Conservation (phyloP, 2,113 vertebrate species). For the Picathartes gymnocephalus region DNA sequence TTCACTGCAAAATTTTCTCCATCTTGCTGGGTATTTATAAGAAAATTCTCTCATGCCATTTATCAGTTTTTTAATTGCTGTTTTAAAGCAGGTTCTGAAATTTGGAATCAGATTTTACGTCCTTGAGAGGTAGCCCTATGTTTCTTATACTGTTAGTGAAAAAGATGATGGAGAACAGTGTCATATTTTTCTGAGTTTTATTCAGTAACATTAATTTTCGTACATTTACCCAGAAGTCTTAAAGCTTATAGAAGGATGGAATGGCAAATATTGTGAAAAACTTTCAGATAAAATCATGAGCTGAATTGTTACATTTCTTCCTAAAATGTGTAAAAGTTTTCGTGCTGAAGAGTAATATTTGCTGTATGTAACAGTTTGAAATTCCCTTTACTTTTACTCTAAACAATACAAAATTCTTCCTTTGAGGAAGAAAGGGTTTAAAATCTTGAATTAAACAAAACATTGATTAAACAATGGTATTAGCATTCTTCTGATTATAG, state of each 20-base stretch:
- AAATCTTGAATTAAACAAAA: not conserved
- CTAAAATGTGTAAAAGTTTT: not conserved
- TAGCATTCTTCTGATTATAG: not conserved
- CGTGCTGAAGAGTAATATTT: not conserved
- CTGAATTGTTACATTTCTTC: not conserved
- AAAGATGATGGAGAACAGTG: not conserved
- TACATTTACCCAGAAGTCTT: not conserved
- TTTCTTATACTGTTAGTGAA: not conserved
- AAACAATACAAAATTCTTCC: not conserved
- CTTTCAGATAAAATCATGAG: not conserved
- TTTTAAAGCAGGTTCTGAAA: not conserved
- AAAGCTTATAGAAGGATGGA: not conserved
- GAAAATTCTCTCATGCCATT: not conserved
- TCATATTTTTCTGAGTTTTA: not conserved
- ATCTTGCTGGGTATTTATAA: not conserved
- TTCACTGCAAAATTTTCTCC: not conserved
- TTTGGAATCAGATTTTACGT: not conserved
- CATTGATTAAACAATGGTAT: not conserved
- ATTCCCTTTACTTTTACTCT: not conserved
- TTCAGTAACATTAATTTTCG: not conserved
- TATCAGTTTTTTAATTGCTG: not conserved
- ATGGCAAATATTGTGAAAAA: not conserved
- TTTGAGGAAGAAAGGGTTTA: not conserved
- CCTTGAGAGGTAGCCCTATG: not conserved
- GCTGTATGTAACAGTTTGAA: not conserved